Conservation (phyloP, 2,113 vertebrate genomes). For the Oryzias melastigma region DNA sequence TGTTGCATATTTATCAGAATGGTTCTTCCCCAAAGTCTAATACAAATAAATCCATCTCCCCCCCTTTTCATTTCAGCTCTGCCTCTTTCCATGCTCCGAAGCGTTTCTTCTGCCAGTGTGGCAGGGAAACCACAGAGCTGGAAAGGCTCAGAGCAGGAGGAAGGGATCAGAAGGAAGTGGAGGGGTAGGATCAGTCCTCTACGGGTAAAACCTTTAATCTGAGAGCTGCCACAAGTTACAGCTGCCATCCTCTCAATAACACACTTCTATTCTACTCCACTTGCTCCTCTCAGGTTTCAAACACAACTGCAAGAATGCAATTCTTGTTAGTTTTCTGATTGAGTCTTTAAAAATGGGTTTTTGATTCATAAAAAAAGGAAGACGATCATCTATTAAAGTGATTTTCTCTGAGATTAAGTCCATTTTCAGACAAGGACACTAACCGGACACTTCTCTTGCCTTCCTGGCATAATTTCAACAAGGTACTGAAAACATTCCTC, state of each 20-base stretch:
- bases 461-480: too few species aligned
- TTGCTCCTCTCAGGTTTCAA: constrained; percentile 11
- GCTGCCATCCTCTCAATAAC: constrained; percentile 5
- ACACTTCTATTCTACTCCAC: constrained; percentile 15
- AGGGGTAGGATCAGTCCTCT: constrained; percentile 40
- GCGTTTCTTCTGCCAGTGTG: constrained; percentile 20
- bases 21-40: constrained; percentile 34
- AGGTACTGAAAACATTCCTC: too few species aligned
- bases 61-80: constrained; percentile 26
- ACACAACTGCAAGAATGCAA: background rate
- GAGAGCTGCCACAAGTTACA: constrained; percentile 26
- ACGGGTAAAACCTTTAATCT: constrained; percentile 64
- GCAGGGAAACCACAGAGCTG: constrained; percentile 32
- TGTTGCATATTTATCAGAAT: constrained; percentile 37
- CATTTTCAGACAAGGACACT: too few species aligned
- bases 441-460: too few species aligned
- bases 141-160: constrained; percentile 55
- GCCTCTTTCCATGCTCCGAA: constrained; percentile 3
- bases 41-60: constrained; percentile 35
- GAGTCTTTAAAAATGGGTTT: background rate
- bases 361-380: background rate
- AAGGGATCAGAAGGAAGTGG: constrained; percentile 43
- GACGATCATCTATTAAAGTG: background rate
- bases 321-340: constrained; percentile 5
- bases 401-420: background rate